phyloP scores from a whole-genome alignment of 2,113 vertebrate species.

The Chinchilla lanigera region DNA sequence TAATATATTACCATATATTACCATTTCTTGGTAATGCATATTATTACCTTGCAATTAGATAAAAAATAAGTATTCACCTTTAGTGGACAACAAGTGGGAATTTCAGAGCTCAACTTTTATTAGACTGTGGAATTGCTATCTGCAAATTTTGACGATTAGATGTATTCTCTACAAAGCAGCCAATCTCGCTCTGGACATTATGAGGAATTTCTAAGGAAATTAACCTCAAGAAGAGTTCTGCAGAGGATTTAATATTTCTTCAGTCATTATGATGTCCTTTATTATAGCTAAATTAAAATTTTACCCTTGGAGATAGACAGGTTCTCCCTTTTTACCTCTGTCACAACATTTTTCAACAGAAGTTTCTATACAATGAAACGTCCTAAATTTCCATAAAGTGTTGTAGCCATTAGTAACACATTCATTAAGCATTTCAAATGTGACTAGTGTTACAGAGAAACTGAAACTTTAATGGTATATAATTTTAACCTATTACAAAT shows the following conservation, averaged over 20 bases:
- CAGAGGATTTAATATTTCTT: neutral
- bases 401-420: neutral
- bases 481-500: neutral
- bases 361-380: neutral
- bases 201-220: conserved; percentile 5
- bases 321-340: neutral
- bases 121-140: neutral
- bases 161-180: conserved; percentile 7
- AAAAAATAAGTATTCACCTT: conserved; percentile 36
- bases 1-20: too few relatives aligned
- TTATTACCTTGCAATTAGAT: conserved; percentile 38
- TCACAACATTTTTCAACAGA: neutral
- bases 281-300: neutral
- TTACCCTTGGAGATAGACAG: neutral
- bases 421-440: neutral
- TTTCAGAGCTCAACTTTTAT: conserved; percentile 59
- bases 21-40: conserved; percentile 6
- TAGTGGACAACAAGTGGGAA: conserved; percentile 50
- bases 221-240: neutral
- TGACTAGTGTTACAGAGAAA: accelerated
- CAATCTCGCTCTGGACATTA: conserved; percentile 28
- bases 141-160: conserved; percentile 20
- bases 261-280: neutral
- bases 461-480: neutral
- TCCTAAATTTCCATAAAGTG: neutral